A percentile compares a stretch with the other conserved stretches of the same genome.
These are phyloP conservation scores for Lophura swinhoii DNA, from an alignment of 2,797 vertebrate species.

Conservation along the genomic window DNA sequence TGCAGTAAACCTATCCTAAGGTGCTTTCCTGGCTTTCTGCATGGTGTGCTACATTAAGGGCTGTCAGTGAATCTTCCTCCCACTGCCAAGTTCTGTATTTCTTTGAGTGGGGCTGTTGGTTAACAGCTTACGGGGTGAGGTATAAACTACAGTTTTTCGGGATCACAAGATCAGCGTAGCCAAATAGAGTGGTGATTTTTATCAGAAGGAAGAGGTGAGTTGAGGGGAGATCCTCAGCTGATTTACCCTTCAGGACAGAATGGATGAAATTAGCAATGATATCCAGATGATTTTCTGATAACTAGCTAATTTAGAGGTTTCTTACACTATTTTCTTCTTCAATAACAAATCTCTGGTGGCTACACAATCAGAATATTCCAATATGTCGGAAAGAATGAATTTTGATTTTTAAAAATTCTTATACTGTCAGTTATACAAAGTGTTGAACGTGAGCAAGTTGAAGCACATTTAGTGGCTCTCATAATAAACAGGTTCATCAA, in stretches of 20 bases:
- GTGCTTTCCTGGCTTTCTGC: slow-evolving; percentile 2
- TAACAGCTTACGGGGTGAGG: not conserved
- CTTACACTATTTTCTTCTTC: not conserved
- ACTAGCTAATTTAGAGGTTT: not conserved
- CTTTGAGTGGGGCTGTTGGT: not conserved
- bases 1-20: not conserved
- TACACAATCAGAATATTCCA: not conserved
- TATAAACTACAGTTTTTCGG: not conserved
- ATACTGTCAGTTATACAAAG: not conserved
- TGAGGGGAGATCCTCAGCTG: not conserved
- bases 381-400: not conserved
- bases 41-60: slow-evolving; percentile 18
- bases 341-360: not conserved
- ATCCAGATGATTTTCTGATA: not conserved
- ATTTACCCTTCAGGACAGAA: not conserved
- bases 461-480: not conserved
- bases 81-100: not conserved
- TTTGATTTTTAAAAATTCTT: not conserved
- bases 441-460: not conserved
- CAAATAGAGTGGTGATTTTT: not conserved
- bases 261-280: not conserved
- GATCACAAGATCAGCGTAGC: not conserved
- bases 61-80: not conserved
- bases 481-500: slow-evolving; percentile 13
- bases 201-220: not conserved